Evolutionary conservation across 2,797 vertebrate genomes (phyloP).

Genomic region (Gouania willdenowi): DNA sequence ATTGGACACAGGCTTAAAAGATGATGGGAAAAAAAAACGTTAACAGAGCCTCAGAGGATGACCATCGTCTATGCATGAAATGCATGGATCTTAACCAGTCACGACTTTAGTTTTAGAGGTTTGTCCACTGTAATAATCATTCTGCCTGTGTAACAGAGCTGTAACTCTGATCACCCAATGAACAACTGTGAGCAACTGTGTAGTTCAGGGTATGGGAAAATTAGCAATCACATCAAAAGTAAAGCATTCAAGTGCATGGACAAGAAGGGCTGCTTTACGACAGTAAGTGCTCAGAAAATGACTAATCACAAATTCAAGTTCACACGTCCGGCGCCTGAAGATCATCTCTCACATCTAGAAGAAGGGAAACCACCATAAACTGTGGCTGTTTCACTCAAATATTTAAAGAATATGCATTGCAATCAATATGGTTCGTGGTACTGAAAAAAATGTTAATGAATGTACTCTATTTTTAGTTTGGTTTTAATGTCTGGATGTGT

Average conservation of each 20-base stretch:
- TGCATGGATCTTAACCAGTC: slow-evolving; percentile 76
- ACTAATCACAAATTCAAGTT: slow-evolving; percentile 6
- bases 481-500: slow-evolving; percentile 29
- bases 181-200: slow-evolving; percentile 67
- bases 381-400: slow-evolving; percentile 1
- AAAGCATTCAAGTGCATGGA: slow-evolving; percentile 60
- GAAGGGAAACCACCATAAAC: slow-evolving; percentile 13
- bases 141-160: slow-evolving; percentile 61
- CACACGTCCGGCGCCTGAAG: slow-evolving; percentile 34
- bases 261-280: slow-evolving; percentile 71
- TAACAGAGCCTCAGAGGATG: slow-evolving; percentile 34
- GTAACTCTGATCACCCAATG: slow-evolving; percentile 44
- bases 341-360: slow-evolving; percentile 35
- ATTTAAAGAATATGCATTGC: slow-evolving; percentile 46
- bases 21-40: too few relatives aligned
- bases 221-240: slow-evolving; percentile 30
- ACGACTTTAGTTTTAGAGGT: slow-evolving; percentile 67
- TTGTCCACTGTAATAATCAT: slow-evolving; percentile 55
- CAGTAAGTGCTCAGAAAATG: slow-evolving; percentile 36
- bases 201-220: slow-evolving; percentile 19
- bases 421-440: slow-evolving; percentile 3
- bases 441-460: slow-evolving; percentile 24
- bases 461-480: slow-evolving; percentile 9
- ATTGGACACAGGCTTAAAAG: not conserved
- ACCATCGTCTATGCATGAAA: slow-evolving; percentile 76